Evolutionary conservation across 2,888 invertebrate species (phyloP), one percentile per base, ranked within the genome.

Genomic region (Amblyteles armatorius): DNA sequence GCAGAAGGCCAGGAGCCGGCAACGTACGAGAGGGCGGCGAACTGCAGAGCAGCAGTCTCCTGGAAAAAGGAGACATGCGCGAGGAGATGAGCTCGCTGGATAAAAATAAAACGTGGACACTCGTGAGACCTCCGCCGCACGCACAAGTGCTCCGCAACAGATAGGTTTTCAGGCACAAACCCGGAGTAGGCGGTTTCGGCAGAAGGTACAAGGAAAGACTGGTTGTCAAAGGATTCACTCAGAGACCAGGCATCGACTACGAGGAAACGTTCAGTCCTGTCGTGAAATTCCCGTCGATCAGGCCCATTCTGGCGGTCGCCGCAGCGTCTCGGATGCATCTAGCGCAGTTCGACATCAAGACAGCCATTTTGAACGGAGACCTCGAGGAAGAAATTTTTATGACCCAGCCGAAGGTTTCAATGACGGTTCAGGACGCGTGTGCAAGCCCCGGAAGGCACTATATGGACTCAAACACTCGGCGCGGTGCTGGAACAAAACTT

Each of bases 291-390:
- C 80, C 73, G 13, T 88, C 88, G 2, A 86, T 90, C 36, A 81
- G 90, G 52, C 69, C 84, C 52, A 77, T 91, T 29, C 68, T 89
- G 33, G 89, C 89, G 11, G n/a, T 88, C 13, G 88, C 88, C 19
- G 88, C 78, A 40, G n/a, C 48, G 4, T 84, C 88, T n/a, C 71
- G 74, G n/a, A 80, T 91, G 78, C 3, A 84, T 6, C 16, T 91
- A 0, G 19, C 72, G 13, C 90, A 91, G 74, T 91, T 92, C 74
- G 90, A 92, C 77, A 83, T 91, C 2, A 90, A 88, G 82, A 91
- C 90, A 48, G 91, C 91, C 0, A 92, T 92, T 80, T 76, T 92
- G 16, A 82, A 92, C 80, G 91, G 91, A 29, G 26, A 26, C 26
- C 26, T 26, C 26, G 26, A 26, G 26, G 26, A 26, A 26, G 26